Conservation (phyloP, 2,113 vertebrate genomes). For the Hyla sarda region DNA sequence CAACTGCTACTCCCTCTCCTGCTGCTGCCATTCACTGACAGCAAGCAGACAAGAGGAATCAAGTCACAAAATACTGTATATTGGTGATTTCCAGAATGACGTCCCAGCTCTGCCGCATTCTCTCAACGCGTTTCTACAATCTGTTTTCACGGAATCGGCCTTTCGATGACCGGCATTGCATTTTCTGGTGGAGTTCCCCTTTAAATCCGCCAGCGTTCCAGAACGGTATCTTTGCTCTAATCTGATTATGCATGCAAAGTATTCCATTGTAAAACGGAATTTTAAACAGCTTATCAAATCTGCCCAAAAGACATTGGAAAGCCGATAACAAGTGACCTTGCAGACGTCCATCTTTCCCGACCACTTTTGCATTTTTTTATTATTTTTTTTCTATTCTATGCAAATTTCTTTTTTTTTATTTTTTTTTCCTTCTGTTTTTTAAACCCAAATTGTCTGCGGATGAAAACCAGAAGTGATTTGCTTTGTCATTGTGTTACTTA, state of each 20-base stretch:
- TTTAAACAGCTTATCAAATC: slow-evolving; percentile 19
- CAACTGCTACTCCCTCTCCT: too few species aligned
- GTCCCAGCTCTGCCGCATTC: too few species aligned
- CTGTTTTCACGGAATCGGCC: background rate
- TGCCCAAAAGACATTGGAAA: slow-evolving; percentile 20
- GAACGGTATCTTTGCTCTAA: slow-evolving; percentile 1
- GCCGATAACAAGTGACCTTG: slow-evolving; percentile 43
- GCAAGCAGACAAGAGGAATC: background rate
- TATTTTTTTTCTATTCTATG: background rate
- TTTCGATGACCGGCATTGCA: background rate
- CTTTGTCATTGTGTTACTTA: slow-evolving; percentile 22
- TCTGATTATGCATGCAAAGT: slow-evolving; percentile 15
- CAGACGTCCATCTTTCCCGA: background rate
- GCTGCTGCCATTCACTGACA: background rate
- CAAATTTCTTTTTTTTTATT: background rate
- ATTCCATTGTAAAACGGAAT: slow-evolving; percentile 11
- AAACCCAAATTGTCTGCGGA: slow-evolving; percentile 29
- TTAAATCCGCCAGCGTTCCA: background rate
- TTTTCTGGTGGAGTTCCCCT: background rate
- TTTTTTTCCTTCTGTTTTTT: background rate
- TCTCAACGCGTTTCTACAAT: too few species aligned
- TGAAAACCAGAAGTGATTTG: background rate
- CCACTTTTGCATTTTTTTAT: background rate
- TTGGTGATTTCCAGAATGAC: too few species aligned
- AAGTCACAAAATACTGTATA: too few species aligned